Base-by-base conservation (phyloP, 2,888 invertebrate species). In the Chironomus riparius region DNA sequence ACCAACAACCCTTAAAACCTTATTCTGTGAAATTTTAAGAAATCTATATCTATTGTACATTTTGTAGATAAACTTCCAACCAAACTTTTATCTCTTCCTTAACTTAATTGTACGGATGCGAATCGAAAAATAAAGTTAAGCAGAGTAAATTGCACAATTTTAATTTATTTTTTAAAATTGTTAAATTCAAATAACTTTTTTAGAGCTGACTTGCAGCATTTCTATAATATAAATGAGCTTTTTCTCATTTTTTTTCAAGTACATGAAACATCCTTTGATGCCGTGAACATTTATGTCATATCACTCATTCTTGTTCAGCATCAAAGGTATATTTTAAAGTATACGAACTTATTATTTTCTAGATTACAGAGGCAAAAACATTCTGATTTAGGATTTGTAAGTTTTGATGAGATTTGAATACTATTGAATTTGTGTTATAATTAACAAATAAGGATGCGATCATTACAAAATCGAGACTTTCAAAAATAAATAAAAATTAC, bases 151-250 rank as follows among this genome's bases (percentile, higher is more conserved):
- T 65, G 65, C 65, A 65, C 65, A 65, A 65, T 24, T 65, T 24
- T 65, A 65, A 65, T 21, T 15, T 50, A 2, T 56, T 15, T 56
- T 21, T 65, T 65, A 24, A 65, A 65, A 65, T 21, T 65, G 65
- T 65, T 56, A 65, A 65, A 65, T 65, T 24, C 22, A 65, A 56
- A 56, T 18, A 56, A n/a, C 18, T 56, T 56, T 56, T 65, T 65
- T 65, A 65, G 21, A 24, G 65, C 65, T 65, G 65, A 24, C 65
- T 65, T 65, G 65, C 65, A 65, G 65, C 65, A 65, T 56, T 15
- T n/a, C n/a, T 18, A n/a, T 15, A 24, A 65, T 22, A 12, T 65
- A 12, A 24, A 65, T 13, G 22, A 65, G 65, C 1, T n/a, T 10
- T n/a, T 56, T 18, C 18, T 18, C 56, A 56, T 18, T 56, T 56